Conservation (phyloP, 2,797 vertebrate species). For the Onychomys torridus region DNA sequence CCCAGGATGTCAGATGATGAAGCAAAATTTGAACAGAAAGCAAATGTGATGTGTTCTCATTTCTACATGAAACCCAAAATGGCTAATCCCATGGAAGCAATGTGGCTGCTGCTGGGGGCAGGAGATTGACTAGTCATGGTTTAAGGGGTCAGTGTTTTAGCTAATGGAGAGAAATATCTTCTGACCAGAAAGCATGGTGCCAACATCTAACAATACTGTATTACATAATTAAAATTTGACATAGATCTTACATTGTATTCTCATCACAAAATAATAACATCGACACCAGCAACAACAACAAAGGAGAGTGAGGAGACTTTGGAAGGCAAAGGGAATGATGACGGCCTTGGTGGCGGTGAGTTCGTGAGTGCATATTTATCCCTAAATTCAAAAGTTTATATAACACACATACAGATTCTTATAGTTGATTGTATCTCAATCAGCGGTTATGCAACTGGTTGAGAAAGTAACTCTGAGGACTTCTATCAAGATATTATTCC, state of each 20-base stretch:
- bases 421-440: neutral
- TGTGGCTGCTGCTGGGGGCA: neutral
- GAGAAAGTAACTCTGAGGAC: neutral
- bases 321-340: neutral
- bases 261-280: neutral
- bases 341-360: neutral
- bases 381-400: neutral
- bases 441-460: neutral
- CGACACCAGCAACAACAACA: neutral
- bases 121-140: neutral
- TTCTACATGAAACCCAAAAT: neutral
- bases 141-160: neutral
- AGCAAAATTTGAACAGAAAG: neutral
- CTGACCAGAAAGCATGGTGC: neutral
- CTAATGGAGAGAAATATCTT: neutral
- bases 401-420: neutral
- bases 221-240: neutral
- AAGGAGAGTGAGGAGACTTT: neutral
- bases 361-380: neutral
- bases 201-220: neutral
- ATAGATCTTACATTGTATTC: neutral
- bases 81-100: neutral
- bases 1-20: neutral
- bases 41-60: neutral
- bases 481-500: conserved; percentile 32